Percentiles rank a stretch among this genome's conserved stretches.
Evolutionary conservation across 1,140 invertebrate species (phyloP).

Genomic region (Zelostemma sp.): DNA sequence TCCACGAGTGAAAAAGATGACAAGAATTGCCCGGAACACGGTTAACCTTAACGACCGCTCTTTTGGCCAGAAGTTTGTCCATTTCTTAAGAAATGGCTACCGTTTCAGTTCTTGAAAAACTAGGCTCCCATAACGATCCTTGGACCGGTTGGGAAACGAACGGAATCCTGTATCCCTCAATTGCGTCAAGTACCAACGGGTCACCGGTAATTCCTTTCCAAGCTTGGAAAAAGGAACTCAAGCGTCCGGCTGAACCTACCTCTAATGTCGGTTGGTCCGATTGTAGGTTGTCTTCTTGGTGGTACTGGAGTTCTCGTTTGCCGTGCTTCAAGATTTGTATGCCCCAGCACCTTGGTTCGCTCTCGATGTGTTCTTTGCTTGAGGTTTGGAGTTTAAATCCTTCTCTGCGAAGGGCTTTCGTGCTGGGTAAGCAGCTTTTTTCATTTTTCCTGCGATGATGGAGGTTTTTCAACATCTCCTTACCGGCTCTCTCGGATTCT

Average conservation of each 20-base stretch:
- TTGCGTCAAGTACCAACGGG: slow-evolving; percentile 1
- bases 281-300: neutral
- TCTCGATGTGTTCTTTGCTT: neutral
- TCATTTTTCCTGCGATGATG: neutral
- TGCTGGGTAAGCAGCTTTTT: neutral
- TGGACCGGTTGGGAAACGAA: neutral
- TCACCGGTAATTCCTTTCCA: slow-evolving; percentile 16
- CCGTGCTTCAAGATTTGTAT: neutral
- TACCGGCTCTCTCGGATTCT: neutral
- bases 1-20: slow-evolving; percentile 33
- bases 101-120: neutral
- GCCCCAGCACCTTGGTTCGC: neutral
- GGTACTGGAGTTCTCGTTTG: neutral
- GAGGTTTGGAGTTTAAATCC: neutral
- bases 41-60: neutral
- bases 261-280: neutral
- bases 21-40: neutral
- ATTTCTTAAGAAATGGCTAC: neutral
- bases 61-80: neutral
- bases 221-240: slow-evolving; percentile 3
- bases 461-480: neutral
- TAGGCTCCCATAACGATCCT: neutral
- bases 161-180: slow-evolving; percentile 13
- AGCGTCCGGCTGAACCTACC: slow-evolving; percentile 17
- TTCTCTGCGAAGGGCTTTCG: neutral